Percentiles rank a stretch among this genome's conserved stretches.
Evolutionary conservation across 2,113 vertebrate species (phyloP).

Genomic region (Centropristis striata): DNA sequence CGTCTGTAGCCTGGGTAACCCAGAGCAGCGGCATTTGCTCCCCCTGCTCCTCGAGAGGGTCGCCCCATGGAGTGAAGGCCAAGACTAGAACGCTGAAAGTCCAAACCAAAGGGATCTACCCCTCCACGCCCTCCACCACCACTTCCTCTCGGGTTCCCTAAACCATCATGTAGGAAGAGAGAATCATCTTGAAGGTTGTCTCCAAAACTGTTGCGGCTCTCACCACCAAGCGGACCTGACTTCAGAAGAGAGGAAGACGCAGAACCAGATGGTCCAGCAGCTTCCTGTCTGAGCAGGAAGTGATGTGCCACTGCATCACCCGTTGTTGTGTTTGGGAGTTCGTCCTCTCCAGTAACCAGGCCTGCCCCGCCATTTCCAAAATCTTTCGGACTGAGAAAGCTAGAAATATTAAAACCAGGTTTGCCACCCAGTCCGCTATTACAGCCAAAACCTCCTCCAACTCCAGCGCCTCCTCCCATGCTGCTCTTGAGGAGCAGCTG

Average conservation of each 20-base stretch:
- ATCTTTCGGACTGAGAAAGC: conserved; percentile 89
- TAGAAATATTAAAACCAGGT: conserved; percentile 91
- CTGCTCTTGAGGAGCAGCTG: conserved; percentile 91
- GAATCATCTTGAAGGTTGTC: conserved; percentile 86
- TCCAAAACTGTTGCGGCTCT: conserved; percentile 85
- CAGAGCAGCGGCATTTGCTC: conserved; percentile 28
- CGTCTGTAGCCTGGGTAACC: conserved; percentile 93
- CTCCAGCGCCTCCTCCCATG: conserved; percentile 50
- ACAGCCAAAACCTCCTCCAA: conserved; percentile 59
- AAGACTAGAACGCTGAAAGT: conserved; percentile 91
- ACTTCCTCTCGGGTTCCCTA: conserved; percentile 76
- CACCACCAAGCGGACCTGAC: conserved; percentile 55
- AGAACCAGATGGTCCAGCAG: conserved; percentile 74
- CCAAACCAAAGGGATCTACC: conserved; percentile 90
- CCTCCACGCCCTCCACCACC: conserved; percentile 77
- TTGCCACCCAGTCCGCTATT: conserved; percentile 87
- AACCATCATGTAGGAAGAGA: conserved; percentile 91
- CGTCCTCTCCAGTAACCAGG: conserved; percentile 85
- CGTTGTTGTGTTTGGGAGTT: conserved; percentile 94
- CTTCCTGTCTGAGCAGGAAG: conserved; percentile 90
- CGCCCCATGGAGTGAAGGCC: conserved; percentile 91
- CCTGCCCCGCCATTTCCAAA: conserved; percentile 74
- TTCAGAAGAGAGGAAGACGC: conserved; percentile 86
- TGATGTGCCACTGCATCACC: conserved; percentile 86
- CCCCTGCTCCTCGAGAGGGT: conserved; percentile 85